phyloP scores from a whole-genome alignment of 2,888 invertebrate species.

The Linnaemya tessellans region DNA sequence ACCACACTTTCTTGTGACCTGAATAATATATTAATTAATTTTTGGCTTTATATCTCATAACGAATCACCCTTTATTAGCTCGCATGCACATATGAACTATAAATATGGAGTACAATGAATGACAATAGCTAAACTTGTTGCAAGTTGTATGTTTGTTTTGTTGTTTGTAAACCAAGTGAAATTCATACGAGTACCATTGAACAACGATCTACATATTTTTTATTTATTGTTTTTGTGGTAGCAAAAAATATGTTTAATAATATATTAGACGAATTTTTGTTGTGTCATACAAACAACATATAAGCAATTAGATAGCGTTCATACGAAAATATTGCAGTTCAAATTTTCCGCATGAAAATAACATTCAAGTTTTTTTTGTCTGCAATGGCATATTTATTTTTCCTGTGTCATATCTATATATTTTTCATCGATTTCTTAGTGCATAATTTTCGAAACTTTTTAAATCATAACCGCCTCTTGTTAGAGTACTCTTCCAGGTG shows the following conservation, averaged over 20 bases:
- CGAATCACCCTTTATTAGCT: background rate
- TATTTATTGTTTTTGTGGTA: background rate
- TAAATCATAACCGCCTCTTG: too few relatives aligned
- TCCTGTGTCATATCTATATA: too few relatives aligned
- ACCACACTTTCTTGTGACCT: background rate
- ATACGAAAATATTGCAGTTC: constrained; percentile 1
- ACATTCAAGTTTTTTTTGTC: background rate
- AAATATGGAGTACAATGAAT: constrained; percentile 39
- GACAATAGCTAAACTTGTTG: constrained; percentile 9
- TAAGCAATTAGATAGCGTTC: constrained; percentile 21
- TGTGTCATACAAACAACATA: background rate
- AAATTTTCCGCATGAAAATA: background rate
- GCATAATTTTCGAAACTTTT: too few relatives aligned
- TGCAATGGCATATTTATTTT: too few relatives aligned
- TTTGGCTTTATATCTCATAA: background rate
- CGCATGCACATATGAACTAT: background rate
- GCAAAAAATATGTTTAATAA: constrained; percentile 6
- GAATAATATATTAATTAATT: background rate
- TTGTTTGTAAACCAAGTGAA: constrained; percentile 5
- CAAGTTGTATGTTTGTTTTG: background rate
- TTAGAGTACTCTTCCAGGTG: too few relatives aligned
- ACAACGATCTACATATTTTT: background rate
- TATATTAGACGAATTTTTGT: constrained; percentile 19
- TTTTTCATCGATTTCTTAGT: too few relatives aligned
- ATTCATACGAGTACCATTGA: background rate